Base-by-base conservation (phyloP, 2,797 vertebrate genomes). In the Jordanella pulchra region DNA sequence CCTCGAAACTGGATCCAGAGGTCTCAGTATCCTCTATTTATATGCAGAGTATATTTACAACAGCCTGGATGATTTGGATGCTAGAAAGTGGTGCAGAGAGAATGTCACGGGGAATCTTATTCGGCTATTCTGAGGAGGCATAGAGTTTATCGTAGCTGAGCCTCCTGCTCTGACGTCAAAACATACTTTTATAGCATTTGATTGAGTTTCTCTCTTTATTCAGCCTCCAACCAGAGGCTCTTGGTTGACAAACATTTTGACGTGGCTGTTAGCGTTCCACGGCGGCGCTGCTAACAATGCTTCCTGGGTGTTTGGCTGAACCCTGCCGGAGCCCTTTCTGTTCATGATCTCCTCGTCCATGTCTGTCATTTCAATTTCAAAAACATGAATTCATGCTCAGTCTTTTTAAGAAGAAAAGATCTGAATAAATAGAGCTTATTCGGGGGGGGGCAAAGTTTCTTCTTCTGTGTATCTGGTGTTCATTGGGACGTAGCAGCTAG, bases 11-110 rank as follows among this genome's bases (percentile, higher is more conserved):
- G 85, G 86, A 94, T 93, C 88, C 86, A 91, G 88, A 90, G 88
- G 92, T 94, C 92, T 93, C 86, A 87, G 90, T 89, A 86, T 93
- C 89, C 90, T 89, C 93, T 94, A 95, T 95, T 93, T 93, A 94
- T 95, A 95, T 45, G 82, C 82, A 86, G 81, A 81, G 84, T 93
- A 91, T 94, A 94, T 95, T 94, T 95, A 92, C 93, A 91, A 88
- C 86, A 42, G 77, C 70, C 69, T 55, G 55, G 72, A 94, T 93
- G 90, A 92, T 90, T 90, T 78, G 89, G 88, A 94, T 94, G 88
- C 91, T 94, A 82, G 72, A n/a, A 72, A 79, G 80, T 84, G 85
- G 82, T 76, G 84, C 83, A 78, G 87, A 82, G 75, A 86, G 85
- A 93, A 92, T 87, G 89, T 66, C 54, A 39, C 80, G 53, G 42